Base-by-base conservation (phyloP, 2,888 invertebrate genomes). In the Dicyrtoma fusca region DNA sequence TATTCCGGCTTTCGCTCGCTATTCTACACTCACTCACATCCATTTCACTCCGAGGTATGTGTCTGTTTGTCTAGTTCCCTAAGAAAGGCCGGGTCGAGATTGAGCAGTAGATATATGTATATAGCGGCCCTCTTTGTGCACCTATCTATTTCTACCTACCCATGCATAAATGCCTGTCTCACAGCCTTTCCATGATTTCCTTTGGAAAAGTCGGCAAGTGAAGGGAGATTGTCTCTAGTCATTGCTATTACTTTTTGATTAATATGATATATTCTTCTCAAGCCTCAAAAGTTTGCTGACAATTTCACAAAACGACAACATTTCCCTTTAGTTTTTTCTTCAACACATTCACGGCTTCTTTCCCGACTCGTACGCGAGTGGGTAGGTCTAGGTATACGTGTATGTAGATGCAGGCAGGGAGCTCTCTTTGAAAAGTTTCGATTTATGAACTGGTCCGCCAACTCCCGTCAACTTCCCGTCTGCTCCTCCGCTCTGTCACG, bases 201-300 rank as follows among this genome's bases (percentile, higher is more conserved):
- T 51, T 47, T 55, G 23, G 55, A 26, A 19, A 26, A 49, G 19
- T 68, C 26, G 53, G 42, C 55, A 55, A 68, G 55, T 68, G 66
- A 68, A 68, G 66, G 17, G 44, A 68, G 66, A 68, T 68, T 68
- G 66, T 68, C 66, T 68, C 23, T 55, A 68, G 55, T 45, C 57
- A 57, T 68, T 68, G 42, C 17, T 26, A 55, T 53, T 44, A 68
- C 23, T 44, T 26, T 68, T 68, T 68, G 66, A 68, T 68, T 68
- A 68, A 68, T 68, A 68, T 51, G 55, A 57, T 42, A 68, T 47
- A 49, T 47, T 68, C 64, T 64, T 34, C 44, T 26, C 25, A 10
- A 0, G 8, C 26, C 66, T 66, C 11, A 68, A 55, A 68, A 68
- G 66, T 68, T 66, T 55, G 53, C 51, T 55, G 66, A 68, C 19